These are phyloP conservation scores for Ptychobarbus kaznakovi DNA, from an alignment of 2,797 vertebrate genomes.

Conservation along the genomic window DNA sequence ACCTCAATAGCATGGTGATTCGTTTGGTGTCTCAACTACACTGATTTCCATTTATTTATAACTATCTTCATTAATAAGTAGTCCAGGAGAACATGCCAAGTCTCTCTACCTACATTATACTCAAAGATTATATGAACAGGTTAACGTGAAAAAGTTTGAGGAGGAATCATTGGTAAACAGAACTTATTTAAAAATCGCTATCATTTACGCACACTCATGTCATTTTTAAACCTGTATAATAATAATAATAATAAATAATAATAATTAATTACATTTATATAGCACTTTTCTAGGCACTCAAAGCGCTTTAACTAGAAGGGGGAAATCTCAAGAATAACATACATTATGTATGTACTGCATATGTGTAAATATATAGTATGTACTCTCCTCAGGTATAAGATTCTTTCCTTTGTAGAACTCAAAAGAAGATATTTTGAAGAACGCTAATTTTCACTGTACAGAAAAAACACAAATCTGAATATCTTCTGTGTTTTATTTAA, in stretches of 20 bases:
- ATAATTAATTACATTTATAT: too few relatives aligned
- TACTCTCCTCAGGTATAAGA: too few relatives aligned
- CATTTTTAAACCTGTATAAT: not conserved
- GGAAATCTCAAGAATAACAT: too few relatives aligned
- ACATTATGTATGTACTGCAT: too few relatives aligned
- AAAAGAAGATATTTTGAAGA: not conserved
- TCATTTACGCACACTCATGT: not conserved
- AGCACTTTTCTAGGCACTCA: too few relatives aligned
- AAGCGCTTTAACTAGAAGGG: too few relatives aligned
- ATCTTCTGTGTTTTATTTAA: not conserved
- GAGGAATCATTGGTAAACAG: not conserved
- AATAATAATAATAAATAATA: too few relatives aligned
- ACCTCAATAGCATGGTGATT: not conserved
- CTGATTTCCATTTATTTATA: not conserved
- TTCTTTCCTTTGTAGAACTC: not conserved
- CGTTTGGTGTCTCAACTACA: not conserved
- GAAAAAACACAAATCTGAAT: not conserved
- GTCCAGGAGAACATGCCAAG: not conserved
- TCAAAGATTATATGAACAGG: not conserved
- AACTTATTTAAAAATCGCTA: not conserved
- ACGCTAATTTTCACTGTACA: not conserved
- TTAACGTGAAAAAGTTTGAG: not conserved
- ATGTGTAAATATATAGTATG: too few relatives aligned
- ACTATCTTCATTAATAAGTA: not conserved
- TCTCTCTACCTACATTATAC: not conserved